Evolutionary conservation across 2,888 invertebrate species (phyloP).

Genomic region (Polylopha cassiicola): DNA sequence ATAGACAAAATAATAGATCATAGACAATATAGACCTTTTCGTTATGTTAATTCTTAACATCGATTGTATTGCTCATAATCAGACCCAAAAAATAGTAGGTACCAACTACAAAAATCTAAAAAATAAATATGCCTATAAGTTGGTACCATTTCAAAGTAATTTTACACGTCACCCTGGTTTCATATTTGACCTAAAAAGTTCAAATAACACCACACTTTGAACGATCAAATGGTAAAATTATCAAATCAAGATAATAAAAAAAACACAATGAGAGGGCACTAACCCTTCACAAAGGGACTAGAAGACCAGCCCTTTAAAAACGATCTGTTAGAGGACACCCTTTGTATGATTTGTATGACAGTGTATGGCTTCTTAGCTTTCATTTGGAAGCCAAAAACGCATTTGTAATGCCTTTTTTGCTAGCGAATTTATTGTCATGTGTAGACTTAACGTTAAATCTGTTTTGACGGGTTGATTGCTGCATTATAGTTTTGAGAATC

Average conservation of each 20-base stretch:
- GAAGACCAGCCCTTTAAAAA: slow-evolving; percentile 57
- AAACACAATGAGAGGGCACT: slow-evolving; percentile 33
- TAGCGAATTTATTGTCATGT: slow-evolving; percentile 46
- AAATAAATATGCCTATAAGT: too few species aligned
- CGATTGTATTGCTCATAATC: too few species aligned
- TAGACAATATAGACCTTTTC: too few species aligned
- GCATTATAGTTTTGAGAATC: too few species aligned
- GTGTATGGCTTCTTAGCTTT: slow-evolving; percentile 71
- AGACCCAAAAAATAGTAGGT: too few species aligned
- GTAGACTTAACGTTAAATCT: slow-evolving; percentile 35
- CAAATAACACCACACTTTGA: slow-evolving; percentile 19
- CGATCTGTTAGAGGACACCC: slow-evolving; percentile 69
- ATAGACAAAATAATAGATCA: too few species aligned
- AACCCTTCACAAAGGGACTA: slow-evolving; percentile 58
- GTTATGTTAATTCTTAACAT: too few species aligned
- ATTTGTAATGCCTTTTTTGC: slow-evolving; percentile 58
- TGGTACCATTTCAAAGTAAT: too few species aligned
- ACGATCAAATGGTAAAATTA: slow-evolving; percentile 18
- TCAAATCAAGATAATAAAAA: slow-evolving; percentile 25
- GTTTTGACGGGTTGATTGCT: slow-evolving; percentile 21
- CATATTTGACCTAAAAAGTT: slow-evolving; percentile 10
- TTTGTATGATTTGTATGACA: slow-evolving; percentile 57
- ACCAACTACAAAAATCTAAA: too few species aligned
- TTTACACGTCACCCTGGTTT: slow-evolving; percentile 11
- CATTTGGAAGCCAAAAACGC: slow-evolving; percentile 66